Base-by-base conservation (phyloP, 2,797 vertebrate species). In the Austrolebias charrua region DNA sequence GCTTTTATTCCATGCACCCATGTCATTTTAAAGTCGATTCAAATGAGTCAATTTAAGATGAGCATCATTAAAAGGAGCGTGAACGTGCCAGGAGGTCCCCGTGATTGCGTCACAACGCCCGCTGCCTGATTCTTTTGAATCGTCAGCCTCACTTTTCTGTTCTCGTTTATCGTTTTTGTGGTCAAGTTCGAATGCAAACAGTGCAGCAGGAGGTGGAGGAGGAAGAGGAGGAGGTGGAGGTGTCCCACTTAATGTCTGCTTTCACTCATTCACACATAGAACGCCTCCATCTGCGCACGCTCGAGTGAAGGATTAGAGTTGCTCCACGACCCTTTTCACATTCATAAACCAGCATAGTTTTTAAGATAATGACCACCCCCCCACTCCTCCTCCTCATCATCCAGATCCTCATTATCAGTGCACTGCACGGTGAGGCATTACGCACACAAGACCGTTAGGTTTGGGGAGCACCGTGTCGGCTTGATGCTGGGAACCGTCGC, bases 381-480 rank as follows among this genome's bases (percentile, higher is more conserved):
- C 5, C 9, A 2, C 33, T 6, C 9, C 2, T 7, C 33, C 33
- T 9, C 31, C 3, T 8, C 31, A 33, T 33, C 31, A 2, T 33
- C 31, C 8, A 46, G 74, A 71, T 83, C 81, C 83, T 88, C 85
- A 87, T 90, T 86, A 88, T 81, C 75, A 81, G 57, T 65, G 88
- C 79, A 90, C 88, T 89, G 31, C 31, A 33, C 85, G 83, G 85
- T 81, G 73, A 84, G 81, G 85, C 82, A 78, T 79, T 83, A 90
- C 58, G 83, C 87, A 85, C 90, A 94, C 92, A 92, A 51, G 91
- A 88, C 86, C 83, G 85, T 87, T 92, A 88, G 86, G 90, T 24
- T 24, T 24, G 24, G 24, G 24, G 24, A 24, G 24, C 24, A 24
- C 24, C 24, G 24, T 3, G 24, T 24, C 24, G 24, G 24, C 24